A percentile compares a stretch with the other conserved stretches of the same genome.
Evolutionary conservation across 2,888 invertebrate genomes (phyloP).

Genomic region (Trimorus sp.): DNA sequence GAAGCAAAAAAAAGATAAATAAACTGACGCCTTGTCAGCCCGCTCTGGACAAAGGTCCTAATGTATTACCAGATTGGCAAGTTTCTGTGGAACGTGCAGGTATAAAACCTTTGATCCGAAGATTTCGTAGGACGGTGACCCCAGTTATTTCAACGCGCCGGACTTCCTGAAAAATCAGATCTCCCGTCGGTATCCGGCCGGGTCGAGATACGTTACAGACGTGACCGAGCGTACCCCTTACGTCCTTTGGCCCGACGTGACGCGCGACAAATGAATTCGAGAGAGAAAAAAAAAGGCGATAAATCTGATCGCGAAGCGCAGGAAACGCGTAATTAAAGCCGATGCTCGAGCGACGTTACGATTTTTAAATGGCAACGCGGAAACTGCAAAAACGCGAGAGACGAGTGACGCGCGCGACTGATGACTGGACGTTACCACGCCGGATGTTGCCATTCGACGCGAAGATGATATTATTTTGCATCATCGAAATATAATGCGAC

Average conservation of each 20-base stretch:
- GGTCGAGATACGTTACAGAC: constrained; percentile 52
- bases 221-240: constrained; percentile 37
- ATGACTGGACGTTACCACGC: constrained; percentile 33
- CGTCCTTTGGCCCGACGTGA: constrained; percentile 56
- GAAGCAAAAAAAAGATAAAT: constrained; percentile 17
- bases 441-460: constrained; percentile 40
- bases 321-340: constrained; percentile 40
- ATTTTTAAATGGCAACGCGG: constrained; percentile 39
- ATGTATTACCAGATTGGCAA: constrained; percentile 59
- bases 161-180: constrained; percentile 61
- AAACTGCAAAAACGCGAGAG: constrained; percentile 35
- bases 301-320: constrained; percentile 27
- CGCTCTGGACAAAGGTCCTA: constrained; percentile 27
- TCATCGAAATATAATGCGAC: constrained; percentile 21
- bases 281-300: constrained; percentile 28
- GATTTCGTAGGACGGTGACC: constrained; percentile 65
- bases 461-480: constrained; percentile 38
- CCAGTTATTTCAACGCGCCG: constrained; percentile 61
- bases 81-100: constrained; percentile 74
- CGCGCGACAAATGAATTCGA: constrained; percentile 50
- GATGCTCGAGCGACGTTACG: constrained; percentile 21
- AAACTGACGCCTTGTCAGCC: constrained; percentile 36
- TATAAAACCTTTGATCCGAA: constrained; percentile 74
- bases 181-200: constrained; percentile 36
- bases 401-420: constrained; percentile 28